A percentile compares a stretch with the other conserved stretches of the same genome.
phyloP scores from a whole-genome alignment of 2,888 invertebrate genomes.

The Byasa hedistus region DNA sequence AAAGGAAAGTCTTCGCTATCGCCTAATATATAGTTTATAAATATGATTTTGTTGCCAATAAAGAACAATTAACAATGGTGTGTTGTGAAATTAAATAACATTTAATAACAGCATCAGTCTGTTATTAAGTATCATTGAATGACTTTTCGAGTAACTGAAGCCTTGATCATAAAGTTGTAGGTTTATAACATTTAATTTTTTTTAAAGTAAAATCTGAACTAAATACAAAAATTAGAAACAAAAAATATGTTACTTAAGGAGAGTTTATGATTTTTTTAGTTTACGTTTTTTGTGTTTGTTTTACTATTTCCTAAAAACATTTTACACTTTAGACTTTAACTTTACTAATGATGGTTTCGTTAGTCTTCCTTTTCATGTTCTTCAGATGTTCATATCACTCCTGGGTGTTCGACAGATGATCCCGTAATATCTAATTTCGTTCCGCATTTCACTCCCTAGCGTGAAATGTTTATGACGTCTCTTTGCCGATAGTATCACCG shows the following conservation, averaged over 20 bases:
- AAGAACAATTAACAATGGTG: neutral
- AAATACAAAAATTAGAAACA: too few relatives aligned
- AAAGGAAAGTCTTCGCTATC: neutral
- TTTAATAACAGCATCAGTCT: neutral
- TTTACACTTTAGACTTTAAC: too few relatives aligned
- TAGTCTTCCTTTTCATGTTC: neutral
- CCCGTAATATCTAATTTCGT: slow-evolving; percentile 23
- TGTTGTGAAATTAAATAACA: neutral
- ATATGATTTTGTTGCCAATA: neutral
- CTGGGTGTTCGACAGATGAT: slow-evolving; percentile 14
- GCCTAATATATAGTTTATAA: neutral
- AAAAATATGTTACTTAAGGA: too few relatives aligned
- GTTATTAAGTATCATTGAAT: neutral
- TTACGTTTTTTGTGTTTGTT: too few relatives aligned
- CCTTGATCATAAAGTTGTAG: too few relatives aligned
- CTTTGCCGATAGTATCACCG: slow-evolving; percentile 24
- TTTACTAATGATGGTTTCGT: neutral
- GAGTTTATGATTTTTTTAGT: too few relatives aligned
- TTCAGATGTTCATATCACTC: neutral
- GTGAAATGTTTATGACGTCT: slow-evolving; percentile 27
- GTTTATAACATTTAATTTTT: too few relatives aligned
- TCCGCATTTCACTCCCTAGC: slow-evolving; percentile 23
- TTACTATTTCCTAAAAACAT: too few relatives aligned
- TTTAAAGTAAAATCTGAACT: too few relatives aligned
- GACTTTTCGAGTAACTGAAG: too few relatives aligned